These are phyloP conservation scores for Erynnis tages DNA, from an alignment of 2,888 invertebrate genomes.

Conservation along the genomic window DNA sequence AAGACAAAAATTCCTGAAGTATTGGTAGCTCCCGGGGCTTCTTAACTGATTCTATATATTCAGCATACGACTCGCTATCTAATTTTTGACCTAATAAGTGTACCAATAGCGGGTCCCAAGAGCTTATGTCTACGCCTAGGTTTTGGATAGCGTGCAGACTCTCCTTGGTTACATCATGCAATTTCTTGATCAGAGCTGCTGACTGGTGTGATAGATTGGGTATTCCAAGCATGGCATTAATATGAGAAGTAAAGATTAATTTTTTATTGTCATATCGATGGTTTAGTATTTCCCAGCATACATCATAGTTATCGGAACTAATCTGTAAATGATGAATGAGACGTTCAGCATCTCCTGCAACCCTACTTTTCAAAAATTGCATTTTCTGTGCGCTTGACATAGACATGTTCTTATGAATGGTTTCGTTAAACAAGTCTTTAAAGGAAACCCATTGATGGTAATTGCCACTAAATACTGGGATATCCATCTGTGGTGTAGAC, in stretches of 20 bases:
- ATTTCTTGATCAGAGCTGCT: not conserved
- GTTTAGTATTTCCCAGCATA: constrained; percentile 10
- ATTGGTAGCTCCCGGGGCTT: constrained; percentile 10
- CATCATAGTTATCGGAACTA: not conserved
- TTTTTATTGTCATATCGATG: not conserved
- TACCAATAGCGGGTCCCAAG: constrained; percentile 27
- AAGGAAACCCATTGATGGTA: constrained; percentile 6
- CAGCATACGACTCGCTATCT: constrained; percentile 14
- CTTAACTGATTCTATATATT: constrained; percentile 21
- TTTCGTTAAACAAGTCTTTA: constrained; percentile 1
- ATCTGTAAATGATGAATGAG: constrained; percentile 2
- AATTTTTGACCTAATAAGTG: constrained; percentile 26
- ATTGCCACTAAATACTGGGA: constrained; percentile 1
- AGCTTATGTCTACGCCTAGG: constrained; percentile 21
- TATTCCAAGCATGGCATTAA: not conserved
- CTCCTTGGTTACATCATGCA: constrained; percentile 9
- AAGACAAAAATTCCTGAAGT: constrained; percentile 21
- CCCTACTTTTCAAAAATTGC: constrained; percentile 1
- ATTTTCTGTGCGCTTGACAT: constrained; percentile 8
- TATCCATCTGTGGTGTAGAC: constrained; percentile 5
- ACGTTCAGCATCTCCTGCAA: constrained; percentile 7
- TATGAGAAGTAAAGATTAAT: not conserved
- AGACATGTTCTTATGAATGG: not conserved
- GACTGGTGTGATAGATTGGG: constrained; percentile 1
- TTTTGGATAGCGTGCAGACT: constrained; percentile 19